Evolutionary conservation across 2,888 invertebrate species (phyloP).

Genomic region (Plagodis pulveraria): DNA sequence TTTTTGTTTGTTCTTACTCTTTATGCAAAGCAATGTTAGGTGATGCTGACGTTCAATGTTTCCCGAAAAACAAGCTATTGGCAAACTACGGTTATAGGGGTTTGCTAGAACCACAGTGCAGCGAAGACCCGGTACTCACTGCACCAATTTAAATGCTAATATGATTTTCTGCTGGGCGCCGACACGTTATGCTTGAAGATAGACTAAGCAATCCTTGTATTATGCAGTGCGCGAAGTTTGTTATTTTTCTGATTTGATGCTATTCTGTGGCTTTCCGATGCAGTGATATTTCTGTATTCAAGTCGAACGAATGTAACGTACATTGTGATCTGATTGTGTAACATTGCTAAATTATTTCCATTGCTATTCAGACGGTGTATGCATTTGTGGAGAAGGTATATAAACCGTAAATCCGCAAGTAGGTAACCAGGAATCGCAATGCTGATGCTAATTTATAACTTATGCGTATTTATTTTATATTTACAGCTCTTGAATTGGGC

Average conservation of each 20-base stretch:
- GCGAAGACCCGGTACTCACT: constrained; percentile 35
- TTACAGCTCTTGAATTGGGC: constrained; percentile 21
- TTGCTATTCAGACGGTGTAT: constrained; percentile 5
- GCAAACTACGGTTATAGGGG: constrained; percentile 30
- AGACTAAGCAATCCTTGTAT: constrained; percentile 56
- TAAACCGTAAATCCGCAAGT: constrained; percentile 14
- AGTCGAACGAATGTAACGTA: constrained; percentile 29
- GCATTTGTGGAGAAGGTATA: background rate
- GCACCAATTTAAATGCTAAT: constrained; percentile 73
- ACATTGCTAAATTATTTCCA: constrained; percentile 14
- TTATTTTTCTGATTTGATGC: constrained; percentile 42
- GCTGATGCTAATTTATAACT: constrained; percentile 22
- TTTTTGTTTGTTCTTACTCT: constrained; percentile 21
- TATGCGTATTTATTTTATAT: constrained; percentile 36
- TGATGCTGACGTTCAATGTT: constrained; percentile 28
- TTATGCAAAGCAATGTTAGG: constrained; percentile 35
- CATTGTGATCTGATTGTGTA: constrained; percentile 16
- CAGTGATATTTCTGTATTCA: constrained; percentile 33
- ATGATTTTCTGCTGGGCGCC: constrained; percentile 49
- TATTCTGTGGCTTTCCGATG: constrained; percentile 39
- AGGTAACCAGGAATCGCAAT: constrained; percentile 27
- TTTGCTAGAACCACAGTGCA: constrained; percentile 37
- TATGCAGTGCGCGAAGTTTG: constrained; percentile 51
- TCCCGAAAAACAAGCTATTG: constrained; percentile 37
- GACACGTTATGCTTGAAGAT: constrained; percentile 58